Conservation (phyloP, 1,140 invertebrate species). For the Lepidostoma basale region DNA sequence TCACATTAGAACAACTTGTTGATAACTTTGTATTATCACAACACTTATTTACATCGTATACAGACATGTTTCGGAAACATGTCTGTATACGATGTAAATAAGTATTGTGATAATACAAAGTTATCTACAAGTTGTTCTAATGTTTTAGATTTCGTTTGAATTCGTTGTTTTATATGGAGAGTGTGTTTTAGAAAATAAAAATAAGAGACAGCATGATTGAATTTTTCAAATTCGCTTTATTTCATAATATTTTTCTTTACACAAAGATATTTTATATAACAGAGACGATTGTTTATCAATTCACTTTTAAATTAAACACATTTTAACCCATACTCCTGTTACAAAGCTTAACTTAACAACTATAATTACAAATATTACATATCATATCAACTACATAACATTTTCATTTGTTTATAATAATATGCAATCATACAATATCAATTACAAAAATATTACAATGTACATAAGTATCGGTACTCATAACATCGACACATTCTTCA, state of each 20-base stretch:
- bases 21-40: too few relatives aligned
- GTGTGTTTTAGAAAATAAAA: background rate
- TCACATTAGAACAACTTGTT: too few relatives aligned
- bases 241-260: constrained; percentile 40
- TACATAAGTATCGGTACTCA: constrained; percentile 20
- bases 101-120: too few relatives aligned
- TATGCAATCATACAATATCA: constrained; percentile 42
- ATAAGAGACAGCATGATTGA: constrained; percentile 16
- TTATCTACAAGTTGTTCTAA: too few relatives aligned
- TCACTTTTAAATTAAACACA: constrained; percentile 34
- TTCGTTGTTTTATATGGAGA: too few relatives aligned
- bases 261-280: constrained; percentile 43
- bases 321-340: constrained; percentile 44
- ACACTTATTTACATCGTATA: too few relatives aligned
- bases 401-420: constrained; percentile 38
- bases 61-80: too few relatives aligned
- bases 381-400: constrained; percentile 46
- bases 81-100: too few relatives aligned
- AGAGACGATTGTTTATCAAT: constrained; percentile 40
- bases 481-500: background rate
- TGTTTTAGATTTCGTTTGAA: too few relatives aligned
- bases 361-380: constrained; percentile 46
- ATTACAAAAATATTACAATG: constrained; percentile 44
- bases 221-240: constrained; percentile 40
- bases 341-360: constrained; percentile 47